Evolutionary conservation across 1,140 invertebrate species (phyloP).

Genomic region (Apis laboriosa): DNA sequence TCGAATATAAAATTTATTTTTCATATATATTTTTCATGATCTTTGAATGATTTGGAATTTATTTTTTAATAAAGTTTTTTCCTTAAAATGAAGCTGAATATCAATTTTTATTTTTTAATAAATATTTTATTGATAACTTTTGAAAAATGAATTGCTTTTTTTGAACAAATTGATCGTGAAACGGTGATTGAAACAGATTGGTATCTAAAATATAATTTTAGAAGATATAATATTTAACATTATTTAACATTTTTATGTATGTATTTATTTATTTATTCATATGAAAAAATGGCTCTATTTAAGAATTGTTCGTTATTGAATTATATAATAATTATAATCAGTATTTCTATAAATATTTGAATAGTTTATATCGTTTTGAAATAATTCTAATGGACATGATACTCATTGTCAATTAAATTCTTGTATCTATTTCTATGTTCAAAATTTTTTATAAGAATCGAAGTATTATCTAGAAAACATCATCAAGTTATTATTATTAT

Average conservation of each 20-base stretch:
- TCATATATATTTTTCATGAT: no score
- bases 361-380: slow-evolving; percentile 20
- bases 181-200: no score
- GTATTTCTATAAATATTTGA: slow-evolving; percentile 5
- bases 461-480: neutral
- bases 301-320: neutral
- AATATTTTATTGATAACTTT: neutral
- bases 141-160: neutral
- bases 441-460: neutral
- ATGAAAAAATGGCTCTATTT: neutral
- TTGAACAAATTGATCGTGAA: neutral
- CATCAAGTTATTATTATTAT: slow-evolving; percentile 13
- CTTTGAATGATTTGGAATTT: neutral
- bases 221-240: neutral
- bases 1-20: no score
- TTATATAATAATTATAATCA: slow-evolving; percentile 39
- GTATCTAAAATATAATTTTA: neutral
- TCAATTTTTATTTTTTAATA: neutral
- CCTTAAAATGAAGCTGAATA: neutral
- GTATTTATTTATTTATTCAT: neutral
- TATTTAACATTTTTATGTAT: neutral
- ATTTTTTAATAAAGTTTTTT: no score
- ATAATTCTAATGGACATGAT: neutral
- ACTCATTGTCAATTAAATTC: slow-evolving; percentile 31
- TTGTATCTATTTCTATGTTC: no score